Evolutionary conservation across 2,888 invertebrate species (phyloP), one percentile per base, ranked within the genome.

Genomic region (Caenorhabditis sulstoni): DNA sequence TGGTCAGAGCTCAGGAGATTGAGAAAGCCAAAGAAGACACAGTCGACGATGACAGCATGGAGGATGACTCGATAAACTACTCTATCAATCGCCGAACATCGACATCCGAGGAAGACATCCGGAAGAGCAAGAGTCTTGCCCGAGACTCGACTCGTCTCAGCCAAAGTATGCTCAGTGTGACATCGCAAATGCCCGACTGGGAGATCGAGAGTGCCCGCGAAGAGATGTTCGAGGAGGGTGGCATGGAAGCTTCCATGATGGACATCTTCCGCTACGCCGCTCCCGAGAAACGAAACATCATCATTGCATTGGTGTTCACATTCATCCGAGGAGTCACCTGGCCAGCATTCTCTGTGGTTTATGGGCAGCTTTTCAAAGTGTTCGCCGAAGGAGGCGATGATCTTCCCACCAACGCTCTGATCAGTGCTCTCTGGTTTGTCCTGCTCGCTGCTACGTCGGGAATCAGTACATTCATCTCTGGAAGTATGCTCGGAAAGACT

Each of bases 1-100:
- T 93, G 71, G 86, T 89, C 11, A 79, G 81, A 52, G 87, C 87
- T 1, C 88, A 88, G 53, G 86, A 87, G 52, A 83, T 88, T 22
- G 79, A 81, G 35, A 75, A 83, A 65, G 81, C 71, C 14, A 71
- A 81, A 41, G 84, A 85, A 18, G 78, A 82, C 35, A 73, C 67
- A 9, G 18, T 75, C 18, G 78, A 82, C 29, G 82, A 79, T 37
- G 67, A 61, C 45, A 20, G 44, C 44, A 22, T 49, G 23, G 47
- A 64, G 9, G 44, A 62, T 3, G 49, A 55, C 11, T 29, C 29
- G 29, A 29, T 29, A 7, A 47, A 37, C 37, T 1, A 37, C 18
- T 45, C 45, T 7, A 41, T 71, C 29, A 18, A 67, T 45, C 49
- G 58, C 0, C 23, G 20, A 20, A 5, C 55, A 2, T 71, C 55